Evolutionary conservation across 2,113 vertebrate genomes (phyloP).

Genomic region (Mustela nigripes): DNA sequence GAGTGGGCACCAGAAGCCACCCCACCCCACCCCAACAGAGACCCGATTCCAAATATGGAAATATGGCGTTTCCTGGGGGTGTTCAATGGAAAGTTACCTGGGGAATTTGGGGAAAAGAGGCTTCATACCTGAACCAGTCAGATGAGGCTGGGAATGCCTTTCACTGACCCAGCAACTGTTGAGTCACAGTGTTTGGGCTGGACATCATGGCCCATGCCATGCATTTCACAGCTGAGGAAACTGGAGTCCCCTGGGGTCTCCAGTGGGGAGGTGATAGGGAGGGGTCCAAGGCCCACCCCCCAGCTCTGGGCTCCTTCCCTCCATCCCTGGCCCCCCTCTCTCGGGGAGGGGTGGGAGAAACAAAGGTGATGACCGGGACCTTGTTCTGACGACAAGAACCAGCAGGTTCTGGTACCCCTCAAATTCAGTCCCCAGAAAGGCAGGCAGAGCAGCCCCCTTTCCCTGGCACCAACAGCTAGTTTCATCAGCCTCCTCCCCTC

Average conservation of each 20-base stretch:
- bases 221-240: background rate
- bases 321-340: background rate
- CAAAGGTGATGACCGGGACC: background rate
- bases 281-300: background rate
- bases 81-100: slow-evolving; percentile 49
- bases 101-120: background rate
- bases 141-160: background rate
- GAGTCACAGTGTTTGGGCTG: background rate
- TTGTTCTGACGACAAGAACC: background rate
- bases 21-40: background rate
- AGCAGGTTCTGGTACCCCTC: background rate
- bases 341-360: too few species aligned
- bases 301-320: background rate
- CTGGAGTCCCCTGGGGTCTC: background rate
- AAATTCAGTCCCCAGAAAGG: background rate
- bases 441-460: background rate
- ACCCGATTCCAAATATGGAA: background rate
- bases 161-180: background rate
- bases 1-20: background rate
- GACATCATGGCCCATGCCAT: background rate
- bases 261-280: background rate
- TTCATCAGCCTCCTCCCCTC: too few species aligned
- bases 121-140: background rate
- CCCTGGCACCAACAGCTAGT: background rate
- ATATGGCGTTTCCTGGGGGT: background rate